phyloP scores from a whole-genome alignment of 2,888 invertebrate genomes.

The Cheilosia scutellata region DNA sequence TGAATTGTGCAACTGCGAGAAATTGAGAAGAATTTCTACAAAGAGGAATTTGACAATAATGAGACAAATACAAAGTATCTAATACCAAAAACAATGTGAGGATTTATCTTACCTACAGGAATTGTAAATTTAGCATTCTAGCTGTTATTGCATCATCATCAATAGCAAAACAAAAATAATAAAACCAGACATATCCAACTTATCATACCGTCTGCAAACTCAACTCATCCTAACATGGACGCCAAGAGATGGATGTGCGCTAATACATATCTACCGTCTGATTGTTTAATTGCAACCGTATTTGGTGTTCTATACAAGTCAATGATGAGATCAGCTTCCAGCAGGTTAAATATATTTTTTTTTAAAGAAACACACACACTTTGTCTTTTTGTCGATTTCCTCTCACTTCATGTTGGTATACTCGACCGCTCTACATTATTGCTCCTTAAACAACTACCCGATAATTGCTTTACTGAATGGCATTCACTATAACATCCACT shows the following conservation, averaged over 20 bases:
- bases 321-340: slow-evolving; percentile 22
- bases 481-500: no score
- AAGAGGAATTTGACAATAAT: no score
- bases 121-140: no score
- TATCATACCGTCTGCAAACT: background rate
- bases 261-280: slow-evolving; percentile 1
- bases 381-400: background rate
- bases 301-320: background rate
- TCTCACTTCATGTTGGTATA: background rate
- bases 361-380: background rate
- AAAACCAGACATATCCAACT: background rate
- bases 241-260: background rate
- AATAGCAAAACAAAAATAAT: background rate
- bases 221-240: background rate
- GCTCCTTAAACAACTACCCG: background rate
- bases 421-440: background rate
- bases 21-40: no score
- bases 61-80: no score
- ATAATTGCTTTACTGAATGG: background rate
- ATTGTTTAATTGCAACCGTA: slow-evolving; percentile 24
- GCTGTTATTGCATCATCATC: background rate
- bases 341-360: background rate
- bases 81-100: no score
- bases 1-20: no score
- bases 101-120: no score